phyloP scores from a whole-genome alignment of 2,888 invertebrate genomes.

The Tiliacea citrago region DNA sequence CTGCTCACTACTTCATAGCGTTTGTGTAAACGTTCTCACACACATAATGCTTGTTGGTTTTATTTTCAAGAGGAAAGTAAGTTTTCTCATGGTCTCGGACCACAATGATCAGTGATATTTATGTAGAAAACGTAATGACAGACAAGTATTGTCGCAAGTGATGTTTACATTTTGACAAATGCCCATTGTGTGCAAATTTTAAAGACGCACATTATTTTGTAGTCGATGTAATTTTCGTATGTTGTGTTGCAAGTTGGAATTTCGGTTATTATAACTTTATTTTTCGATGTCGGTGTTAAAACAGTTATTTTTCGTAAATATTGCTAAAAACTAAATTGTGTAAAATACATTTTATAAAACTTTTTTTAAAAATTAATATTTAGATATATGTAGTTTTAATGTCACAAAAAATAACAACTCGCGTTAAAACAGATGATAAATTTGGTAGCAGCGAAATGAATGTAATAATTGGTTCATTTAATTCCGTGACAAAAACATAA shows the following conservation, averaged over 20 bases:
- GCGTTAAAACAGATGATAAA: conserved; percentile 31
- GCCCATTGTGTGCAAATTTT: conserved; percentile 44
- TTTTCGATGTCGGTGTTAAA: no score
- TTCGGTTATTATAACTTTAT: neutral
- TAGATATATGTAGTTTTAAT: neutral
- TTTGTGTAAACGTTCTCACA: conserved; percentile 53
- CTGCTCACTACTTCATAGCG: conserved; percentile 33
- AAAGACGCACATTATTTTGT: neutral
- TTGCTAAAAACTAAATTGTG: neutral
- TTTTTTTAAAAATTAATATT: neutral
- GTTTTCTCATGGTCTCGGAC: conserved; percentile 51
- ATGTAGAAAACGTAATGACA: conserved; percentile 52
- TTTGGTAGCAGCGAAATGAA: conserved; percentile 45
- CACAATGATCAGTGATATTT: conserved; percentile 49
- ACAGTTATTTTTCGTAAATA: no score
- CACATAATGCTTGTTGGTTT: conserved; percentile 55
- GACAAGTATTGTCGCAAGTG: conserved; percentile 23
- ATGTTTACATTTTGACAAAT: conserved; percentile 37
- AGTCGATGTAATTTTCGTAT: neutral
- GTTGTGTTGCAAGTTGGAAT: neutral
- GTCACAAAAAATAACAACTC: conserved; percentile 6
- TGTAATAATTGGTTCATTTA: conserved; percentile 53
- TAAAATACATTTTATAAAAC: no score
- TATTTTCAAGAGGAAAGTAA: conserved; percentile 60
- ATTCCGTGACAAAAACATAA: conserved; percentile 55